Evolutionary conservation across 2,113 vertebrate genomes (phyloP), one percentile per base, ranked within the genome.

Genomic region (Sarotherodon lohbergeri): DNA sequence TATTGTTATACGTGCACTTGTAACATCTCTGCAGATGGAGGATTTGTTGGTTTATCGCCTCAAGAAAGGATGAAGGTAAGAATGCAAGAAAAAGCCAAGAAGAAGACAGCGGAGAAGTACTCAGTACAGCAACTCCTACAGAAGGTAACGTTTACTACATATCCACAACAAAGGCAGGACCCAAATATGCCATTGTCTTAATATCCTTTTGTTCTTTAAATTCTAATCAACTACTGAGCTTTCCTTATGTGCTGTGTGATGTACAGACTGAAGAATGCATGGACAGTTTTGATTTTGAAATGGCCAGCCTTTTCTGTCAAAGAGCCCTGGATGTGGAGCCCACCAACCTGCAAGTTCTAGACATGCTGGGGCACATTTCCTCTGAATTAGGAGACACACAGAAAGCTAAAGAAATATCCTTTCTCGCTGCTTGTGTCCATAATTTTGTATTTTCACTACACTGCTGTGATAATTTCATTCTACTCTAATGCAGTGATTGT

Each of bases 371-470:
- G 76, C 96, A 97, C 91, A 97, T 97, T 87, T 95, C 81, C 87
- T 95, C 96, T 83, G 97, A 97, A 86, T 93, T 97, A n/a, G 97
- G 97, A 86, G 88, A 97, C 55, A 86, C 84, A 46, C 93, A 96
- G 17, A 97, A 96, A 93, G 96, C 97, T 12, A 96, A 97, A 86
- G 93, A 85, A 94, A 96, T 97, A 97, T 97, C 97, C 96, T 97
- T 96, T 92, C 5, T 54, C 5, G 8, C 22, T 46, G 4, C 32
- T 5, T 71, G 5, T 63, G 52, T 76, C 34, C 11, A 17, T 13
- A 7, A 66, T 43, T 55, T 22, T 48, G 19, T 82, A 14, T 43
- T 71, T 55, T 81, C 3, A 48, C 13, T 54, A 14, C 34, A 22
- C 13, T 36, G 16, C 22, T 78, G 4, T 41, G 6, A 50, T 19